Evolutionary conservation across 2,113 vertebrate genomes (phyloP).

Genomic region (Rhynchopsitta pachyrhyncha): DNA sequence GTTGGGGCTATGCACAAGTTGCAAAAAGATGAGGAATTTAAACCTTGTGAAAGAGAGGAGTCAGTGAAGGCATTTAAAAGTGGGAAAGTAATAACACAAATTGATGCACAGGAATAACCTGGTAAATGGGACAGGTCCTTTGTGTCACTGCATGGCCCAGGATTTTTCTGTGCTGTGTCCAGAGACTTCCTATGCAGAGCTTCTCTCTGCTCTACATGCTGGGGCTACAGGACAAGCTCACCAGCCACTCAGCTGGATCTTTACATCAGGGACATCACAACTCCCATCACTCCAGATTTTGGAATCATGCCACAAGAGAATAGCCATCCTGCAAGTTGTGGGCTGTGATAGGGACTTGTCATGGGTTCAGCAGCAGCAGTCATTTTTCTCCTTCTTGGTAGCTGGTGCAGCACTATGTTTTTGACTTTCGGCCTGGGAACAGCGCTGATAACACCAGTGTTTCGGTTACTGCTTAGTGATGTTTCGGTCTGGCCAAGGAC

Average conservation of each 20-base stretch:
- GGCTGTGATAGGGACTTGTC: not conserved
- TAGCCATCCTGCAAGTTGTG: not conserved
- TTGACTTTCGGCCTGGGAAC: too few relatives aligned
- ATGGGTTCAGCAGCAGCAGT: too few relatives aligned
- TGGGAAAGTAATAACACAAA: not conserved
- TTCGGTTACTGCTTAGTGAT: too few relatives aligned
- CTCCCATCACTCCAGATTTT: not conserved
- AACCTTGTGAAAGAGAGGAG: not conserved
- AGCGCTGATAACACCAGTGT: too few relatives aligned
- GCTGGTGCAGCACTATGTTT: too few relatives aligned
- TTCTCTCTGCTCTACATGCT: not conserved
- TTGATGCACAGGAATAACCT: not conserved
- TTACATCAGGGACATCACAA: accelerated
- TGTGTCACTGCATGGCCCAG: not conserved
- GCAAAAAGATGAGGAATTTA: not conserved
- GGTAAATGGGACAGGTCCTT: not conserved
- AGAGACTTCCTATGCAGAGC: not conserved
- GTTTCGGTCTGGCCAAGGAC: too few relatives aligned
- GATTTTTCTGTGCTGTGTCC: not conserved
- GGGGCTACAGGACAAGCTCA: not conserved
- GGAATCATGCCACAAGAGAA: not conserved
- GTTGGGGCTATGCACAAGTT: not conserved
- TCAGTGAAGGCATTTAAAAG: not conserved
- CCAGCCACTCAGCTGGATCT: not conserved
- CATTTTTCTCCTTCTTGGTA: too few relatives aligned